These are phyloP conservation scores for Propithecus perrieri DNA, from an alignment of 2,797 vertebrate genomes.

Conservation along the genomic window DNA sequence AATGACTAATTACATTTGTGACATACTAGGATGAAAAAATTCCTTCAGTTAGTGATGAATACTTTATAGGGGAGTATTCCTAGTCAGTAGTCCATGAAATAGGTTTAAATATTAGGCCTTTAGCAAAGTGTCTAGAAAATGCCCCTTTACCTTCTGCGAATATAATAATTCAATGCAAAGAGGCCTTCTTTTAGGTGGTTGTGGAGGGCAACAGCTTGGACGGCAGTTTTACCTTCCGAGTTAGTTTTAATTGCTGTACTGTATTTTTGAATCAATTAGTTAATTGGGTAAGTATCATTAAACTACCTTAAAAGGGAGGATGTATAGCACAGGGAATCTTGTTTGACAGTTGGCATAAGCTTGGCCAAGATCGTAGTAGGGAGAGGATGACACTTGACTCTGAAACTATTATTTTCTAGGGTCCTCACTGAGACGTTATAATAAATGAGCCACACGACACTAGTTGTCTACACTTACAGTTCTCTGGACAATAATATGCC, in stretches of 20 bases:
- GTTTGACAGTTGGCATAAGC: neutral
- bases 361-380: neutral
- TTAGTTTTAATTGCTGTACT: neutral
- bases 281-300: neutral
- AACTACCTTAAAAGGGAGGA: neutral
- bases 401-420: neutral
- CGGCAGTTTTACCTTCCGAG: neutral
- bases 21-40: conserved; percentile 5
- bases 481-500: neutral
- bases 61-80: neutral
- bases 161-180: neutral
- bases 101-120: neutral
- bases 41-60: neutral
- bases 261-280: neutral
- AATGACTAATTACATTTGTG: conserved; percentile 8
- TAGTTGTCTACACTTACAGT: neutral
- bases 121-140: neutral
- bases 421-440: neutral
- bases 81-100: neutral
- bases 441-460: neutral
- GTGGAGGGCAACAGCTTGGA: neutral
- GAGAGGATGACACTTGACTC: neutral
- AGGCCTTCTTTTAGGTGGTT: neutral
- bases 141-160: neutral
- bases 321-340: rapidly evolving